Base-by-base conservation (phyloP, 2,113 vertebrate species). In the Pipa parva region DNA sequence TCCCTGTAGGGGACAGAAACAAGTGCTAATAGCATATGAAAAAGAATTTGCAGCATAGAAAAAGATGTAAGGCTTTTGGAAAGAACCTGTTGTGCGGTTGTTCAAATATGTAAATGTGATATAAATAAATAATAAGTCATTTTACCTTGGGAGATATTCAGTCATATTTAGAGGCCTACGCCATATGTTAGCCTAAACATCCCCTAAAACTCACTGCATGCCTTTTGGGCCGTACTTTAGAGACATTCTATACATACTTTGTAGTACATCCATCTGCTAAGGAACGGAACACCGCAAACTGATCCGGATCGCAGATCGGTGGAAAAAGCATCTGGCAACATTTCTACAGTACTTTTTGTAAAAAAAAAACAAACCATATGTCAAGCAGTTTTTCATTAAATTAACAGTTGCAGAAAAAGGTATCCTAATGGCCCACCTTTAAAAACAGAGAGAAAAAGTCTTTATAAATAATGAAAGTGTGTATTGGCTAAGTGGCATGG, bases 361-460 rank as follows among this genome's bases (percentile, higher is more conserved):
- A 42, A 42, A 42, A 42, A 36, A n/a, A n/a, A n/a, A n/a, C n/a
- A n/a, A n/a, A n/a, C 33, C 39, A 42, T 42, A 42, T 42, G 39
- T 15, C 39, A 1, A 42, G 13, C 17, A n/a, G 39, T 17, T n/a
- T 6, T n/a, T 13, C 5, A 39, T 12, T n/a, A n/a, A 3, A 42
- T n/a, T 42, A 15, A 6, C 39, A 42, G n/a, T 17, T n/a, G 39
- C 17, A 42, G 15, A 42, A 42, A 42, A n/a, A n/a, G n/a, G n/a
- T n/a, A n/a, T n/a, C n/a, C n/a, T n/a, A n/a, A n/a, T n/a, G n/a
- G n/a, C n/a, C n/a, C n/a, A n/a, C n/a, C n/a, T n/a, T n/a, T n/a
- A n/a, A n/a, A n/a, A n/a, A n/a, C n/a, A n/a, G n/a, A n/a, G n/a
- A n/a, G n/a, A n/a, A n/a, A n/a, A n/a, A n/a, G n/a, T n/a, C n/a